These are phyloP conservation scores for Netta rufina DNA, from an alignment of 2,797 vertebrate species.

Conservation along the genomic window DNA sequence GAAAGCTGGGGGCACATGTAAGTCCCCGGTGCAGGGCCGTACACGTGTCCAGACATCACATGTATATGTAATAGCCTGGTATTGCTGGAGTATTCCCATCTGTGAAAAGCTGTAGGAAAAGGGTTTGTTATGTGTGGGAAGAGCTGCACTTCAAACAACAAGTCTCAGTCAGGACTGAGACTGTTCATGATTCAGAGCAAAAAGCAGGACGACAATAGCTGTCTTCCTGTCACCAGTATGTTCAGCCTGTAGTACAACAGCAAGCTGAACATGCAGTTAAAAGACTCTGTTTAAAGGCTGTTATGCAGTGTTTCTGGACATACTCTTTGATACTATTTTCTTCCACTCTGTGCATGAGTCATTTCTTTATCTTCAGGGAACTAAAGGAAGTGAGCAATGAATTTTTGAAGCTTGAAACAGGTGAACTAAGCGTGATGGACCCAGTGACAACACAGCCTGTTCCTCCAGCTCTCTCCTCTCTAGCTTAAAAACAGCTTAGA, in stretches of 20 bases:
- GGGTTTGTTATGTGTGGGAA: not conserved
- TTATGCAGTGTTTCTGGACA: not conserved
- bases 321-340: not conserved
- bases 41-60: fast-evolving
- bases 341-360: not conserved
- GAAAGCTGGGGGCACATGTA: not conserved
- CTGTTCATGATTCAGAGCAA: not conserved
- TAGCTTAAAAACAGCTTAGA: not conserved
- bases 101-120: not conserved
- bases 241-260: not conserved
- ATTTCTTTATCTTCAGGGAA: not conserved
- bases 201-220: not conserved
- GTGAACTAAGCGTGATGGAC: not conserved
- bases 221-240: not conserved
- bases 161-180: not conserved
- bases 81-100: not conserved
- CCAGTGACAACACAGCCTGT: not conserved
- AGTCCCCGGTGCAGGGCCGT: not conserved
- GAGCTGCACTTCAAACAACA: not conserved
- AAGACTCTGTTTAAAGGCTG: not conserved
- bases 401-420: not conserved
- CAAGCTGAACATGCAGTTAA: not conserved
- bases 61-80: not conserved
- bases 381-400: not conserved
- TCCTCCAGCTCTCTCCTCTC: not conserved